Base-by-base conservation (phyloP, 2,888 invertebrate species). In the Phaonia tiefii region DNA sequence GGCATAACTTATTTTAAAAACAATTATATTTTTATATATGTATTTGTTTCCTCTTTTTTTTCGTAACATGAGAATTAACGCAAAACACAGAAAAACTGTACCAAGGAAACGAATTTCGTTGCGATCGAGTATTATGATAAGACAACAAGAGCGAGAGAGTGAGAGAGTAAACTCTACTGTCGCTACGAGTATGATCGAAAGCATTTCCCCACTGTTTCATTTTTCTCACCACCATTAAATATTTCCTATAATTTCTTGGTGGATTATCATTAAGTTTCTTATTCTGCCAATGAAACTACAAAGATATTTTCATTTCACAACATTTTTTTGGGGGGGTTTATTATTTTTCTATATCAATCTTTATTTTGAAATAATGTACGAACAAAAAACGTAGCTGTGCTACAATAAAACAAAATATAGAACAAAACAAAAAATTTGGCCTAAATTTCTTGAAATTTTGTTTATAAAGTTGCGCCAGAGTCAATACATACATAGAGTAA, bases 351-450 rank as follows among this genome's bases (percentile, higher is more conserved):
- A 15, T 49, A 4, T 49, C 49, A 2, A 2, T 10, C 20, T n/a
- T 31, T 26, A 26, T 58, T 31, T 58, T 31, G 58, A 37, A 58
- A 31, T 31, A 15, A 17, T 49, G 11, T n/a, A n/a, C n/a, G n/a
- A n/a, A n/a, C n/a, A n/a, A n/a, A n/a, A n/a, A n/a, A n/a, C n/a
- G n/a, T n/a, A n/a, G n/a, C n/a, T n/a, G n/a, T n/a, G n/a, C n/a
- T n/a, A n/a, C n/a, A 42, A 63, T 42, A 39, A 4, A 42, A 60
- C 15, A 22, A 20, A 63, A 63, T 15, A 39, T 63, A 63, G 63
- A 63, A 63, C 63, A 22, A 39, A 42, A 11, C 63, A 42, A 63
- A 63, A 22, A 39, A 63, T 63, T 63, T 63, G 63, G 42, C 63
- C 63, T 22, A 63, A 63, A 22, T 63, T 63, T 63, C 20, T 42